Evolutionary conservation across 2,113 vertebrate genomes (phyloP).

Genomic region (Panthera leo): DNA sequence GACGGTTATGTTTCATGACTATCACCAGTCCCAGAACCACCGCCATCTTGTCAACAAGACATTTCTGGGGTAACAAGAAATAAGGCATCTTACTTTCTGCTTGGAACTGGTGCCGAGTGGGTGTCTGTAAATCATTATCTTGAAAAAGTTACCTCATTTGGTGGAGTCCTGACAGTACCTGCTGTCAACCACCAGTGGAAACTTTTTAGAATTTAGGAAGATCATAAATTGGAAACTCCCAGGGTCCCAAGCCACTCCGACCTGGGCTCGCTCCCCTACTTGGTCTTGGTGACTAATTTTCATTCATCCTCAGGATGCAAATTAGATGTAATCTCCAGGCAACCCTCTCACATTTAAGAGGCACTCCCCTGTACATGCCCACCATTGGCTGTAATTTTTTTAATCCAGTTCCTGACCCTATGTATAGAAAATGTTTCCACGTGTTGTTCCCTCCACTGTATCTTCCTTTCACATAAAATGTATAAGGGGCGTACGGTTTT

Average conservation of each 20-base stretch:
- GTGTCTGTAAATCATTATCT: neutral
- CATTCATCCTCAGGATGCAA: too few species aligned
- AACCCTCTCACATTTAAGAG: neutral
- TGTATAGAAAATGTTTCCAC: neutral
- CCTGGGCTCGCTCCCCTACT: too few species aligned
- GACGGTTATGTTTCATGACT: neutral
- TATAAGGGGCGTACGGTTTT: neutral
- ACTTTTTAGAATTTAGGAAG: neutral
- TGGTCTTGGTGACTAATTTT: neutral
- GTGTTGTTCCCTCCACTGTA: neutral
- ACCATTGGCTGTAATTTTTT: too few species aligned
- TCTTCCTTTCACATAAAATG: neutral
- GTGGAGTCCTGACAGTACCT: neutral
- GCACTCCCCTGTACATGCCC: fast-evolving
- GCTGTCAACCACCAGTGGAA: too few species aligned
- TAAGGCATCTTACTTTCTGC: neutral
- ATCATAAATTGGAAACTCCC: neutral
- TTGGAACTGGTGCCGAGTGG: neutral
- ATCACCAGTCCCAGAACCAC: too few species aligned
- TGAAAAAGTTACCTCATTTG: neutral
- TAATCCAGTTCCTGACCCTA: fast-evolving
- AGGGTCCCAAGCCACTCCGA: neutral
- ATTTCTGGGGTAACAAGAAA: neutral
- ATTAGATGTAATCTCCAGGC: too few species aligned
- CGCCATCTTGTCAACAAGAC: neutral